phyloP scores from a whole-genome alignment of 2,797 vertebrate genomes.

The Arremon brunneinucha region DNA sequence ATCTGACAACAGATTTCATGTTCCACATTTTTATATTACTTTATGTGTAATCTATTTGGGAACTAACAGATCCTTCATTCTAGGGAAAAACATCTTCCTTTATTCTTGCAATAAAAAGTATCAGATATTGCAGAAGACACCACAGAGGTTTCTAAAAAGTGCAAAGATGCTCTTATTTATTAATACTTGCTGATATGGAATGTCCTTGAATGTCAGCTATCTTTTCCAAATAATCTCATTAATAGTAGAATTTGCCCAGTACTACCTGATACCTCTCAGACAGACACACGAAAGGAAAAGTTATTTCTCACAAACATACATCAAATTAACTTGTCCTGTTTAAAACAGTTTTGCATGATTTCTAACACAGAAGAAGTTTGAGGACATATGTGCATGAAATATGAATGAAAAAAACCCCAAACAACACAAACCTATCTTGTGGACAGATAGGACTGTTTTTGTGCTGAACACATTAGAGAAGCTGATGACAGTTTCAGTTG shows the following conservation, averaged over 20 bases:
- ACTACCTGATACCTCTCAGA: not conserved
- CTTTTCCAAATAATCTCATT: not conserved
- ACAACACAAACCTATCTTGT: not conserved
- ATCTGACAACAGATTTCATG: not conserved
- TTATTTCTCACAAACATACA: not conserved
- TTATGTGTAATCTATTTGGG: not conserved
- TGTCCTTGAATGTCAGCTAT: not conserved
- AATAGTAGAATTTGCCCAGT: not conserved
- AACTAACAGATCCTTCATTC: not conserved
- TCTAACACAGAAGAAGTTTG: not conserved
- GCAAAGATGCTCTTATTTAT: not conserved
- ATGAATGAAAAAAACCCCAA: not conserved
- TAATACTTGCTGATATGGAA: not conserved
- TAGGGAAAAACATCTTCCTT: not conserved
- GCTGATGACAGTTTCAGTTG: not conserved
- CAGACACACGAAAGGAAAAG: not conserved
- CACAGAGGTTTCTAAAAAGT: not conserved
- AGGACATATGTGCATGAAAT: not conserved
- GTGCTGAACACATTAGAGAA: not conserved
- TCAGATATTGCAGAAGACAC: not conserved
- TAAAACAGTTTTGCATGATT: not conserved
- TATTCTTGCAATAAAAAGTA: not conserved
- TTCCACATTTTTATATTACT: not conserved
- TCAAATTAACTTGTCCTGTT: not conserved
- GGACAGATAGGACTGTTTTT: not conserved